Evolutionary conservation across 2,888 invertebrate genomes (phyloP).

Genomic region (Ischnus inquisitorius): DNA sequence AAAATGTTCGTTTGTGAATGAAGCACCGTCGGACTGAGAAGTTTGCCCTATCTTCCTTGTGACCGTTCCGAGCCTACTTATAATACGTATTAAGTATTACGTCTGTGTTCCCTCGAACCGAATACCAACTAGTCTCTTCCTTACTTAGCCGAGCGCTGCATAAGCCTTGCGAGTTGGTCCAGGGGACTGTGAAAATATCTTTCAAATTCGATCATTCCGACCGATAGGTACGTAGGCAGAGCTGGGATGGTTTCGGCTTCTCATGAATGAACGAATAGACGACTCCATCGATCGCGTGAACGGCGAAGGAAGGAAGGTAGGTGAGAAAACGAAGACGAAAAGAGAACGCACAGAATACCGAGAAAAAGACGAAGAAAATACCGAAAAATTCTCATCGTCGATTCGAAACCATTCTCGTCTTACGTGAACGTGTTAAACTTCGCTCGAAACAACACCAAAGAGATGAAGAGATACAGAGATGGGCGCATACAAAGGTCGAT

Average conservation of each 20-base stretch:
- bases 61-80: not conserved
- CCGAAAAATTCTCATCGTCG: slow-evolving; percentile 58
- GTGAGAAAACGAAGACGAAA: slow-evolving; percentile 1
- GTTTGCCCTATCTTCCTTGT: not conserved
- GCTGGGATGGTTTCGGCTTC: slow-evolving; percentile 48
- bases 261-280: slow-evolving; percentile 47
- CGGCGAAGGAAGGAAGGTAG: slow-evolving; percentile 15
- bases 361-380: slow-evolving; percentile 43
- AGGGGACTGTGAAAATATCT: slow-evolving; percentile 2
- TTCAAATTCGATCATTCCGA: slow-evolving; percentile 24
- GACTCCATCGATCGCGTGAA: slow-evolving; percentile 14
- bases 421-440: slow-evolving; percentile 48
- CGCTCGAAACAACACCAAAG: slow-evolving; percentile 8
- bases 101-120: not conserved
- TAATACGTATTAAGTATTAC: not conserved
- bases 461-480: slow-evolving; percentile 19
- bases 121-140: not conserved
- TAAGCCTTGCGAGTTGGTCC: not conserved
- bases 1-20: too few relatives aligned
- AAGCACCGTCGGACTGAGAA: too few relatives aligned
- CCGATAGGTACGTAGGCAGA: slow-evolving; percentile 6
- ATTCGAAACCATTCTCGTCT: slow-evolving; percentile 60
- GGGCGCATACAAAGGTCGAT: slow-evolving; percentile 38
- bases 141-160: not conserved
- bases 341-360: not conserved